Evolutionary conservation across 2,113 vertebrate species (phyloP), one percentile per base, ranked within the genome.

Genomic region (Gymnorhina tibicen): DNA sequence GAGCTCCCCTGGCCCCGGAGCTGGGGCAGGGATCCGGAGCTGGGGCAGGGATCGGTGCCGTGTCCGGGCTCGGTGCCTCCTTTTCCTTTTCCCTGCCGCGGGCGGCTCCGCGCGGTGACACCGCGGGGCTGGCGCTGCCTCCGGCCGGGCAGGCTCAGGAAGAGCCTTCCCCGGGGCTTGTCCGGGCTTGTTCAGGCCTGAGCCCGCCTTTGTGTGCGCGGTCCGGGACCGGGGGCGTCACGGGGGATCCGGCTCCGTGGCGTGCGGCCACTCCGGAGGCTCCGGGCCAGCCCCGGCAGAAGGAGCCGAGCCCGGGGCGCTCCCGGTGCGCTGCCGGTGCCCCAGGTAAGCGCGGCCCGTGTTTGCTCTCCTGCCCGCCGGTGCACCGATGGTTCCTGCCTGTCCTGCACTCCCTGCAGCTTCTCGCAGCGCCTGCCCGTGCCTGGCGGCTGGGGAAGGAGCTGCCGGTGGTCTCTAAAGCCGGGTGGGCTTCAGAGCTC

Each of bases 161-260:
- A 56, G 79, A 95, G 93, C 60, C 95, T 93, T 91, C 16, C 23
- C 46, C 16, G 62, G 94, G 97, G 87, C 97, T 93, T 97, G 97
- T 86, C 97, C 46, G 96, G 97, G 87, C 97, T 97, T 98, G 97
- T 96, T 67, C 93, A 46, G 87, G 94, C 80, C 84, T 85, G 96
- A 88, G 85, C 88, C 81, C 73, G 92, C 91, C 95, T 84, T 44
- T 73, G 75, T 53, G 49, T 49, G 1, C 39, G 69, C 26, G 16
- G 55, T 70, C 81, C 75, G 79, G 77, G 87, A 74, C 44, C 69
- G 3, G 11, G 68, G 23, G 53, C 42, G 42, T 28, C 59, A 2
- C 13, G 53, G 52, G 33, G 42, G 58, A 66, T 47, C 22, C 20
- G 86, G 68, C 80, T 42, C 58, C 17, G 68, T 6, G 0, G 1